phyloP scores from a whole-genome alignment of 2,113 vertebrate species.

The Platichthys flesus region DNA sequence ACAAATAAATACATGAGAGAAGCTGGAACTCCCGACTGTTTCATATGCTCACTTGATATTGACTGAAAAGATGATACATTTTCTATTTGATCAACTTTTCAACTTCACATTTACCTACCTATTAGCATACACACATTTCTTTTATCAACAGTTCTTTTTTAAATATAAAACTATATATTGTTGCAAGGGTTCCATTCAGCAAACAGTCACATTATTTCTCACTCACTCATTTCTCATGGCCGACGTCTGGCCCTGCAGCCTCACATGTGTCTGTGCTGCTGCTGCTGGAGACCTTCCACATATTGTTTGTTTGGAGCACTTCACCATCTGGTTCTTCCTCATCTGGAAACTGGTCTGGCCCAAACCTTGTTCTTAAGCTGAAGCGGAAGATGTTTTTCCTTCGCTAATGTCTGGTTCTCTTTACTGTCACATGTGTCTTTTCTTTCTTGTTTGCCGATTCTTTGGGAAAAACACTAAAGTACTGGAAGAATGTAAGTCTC shows the following conservation, averaged over 20 bases:
- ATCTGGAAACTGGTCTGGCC: neutral
- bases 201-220: too few relatives aligned
- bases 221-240: too few relatives aligned
- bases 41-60: too few relatives aligned
- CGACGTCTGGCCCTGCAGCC: neutral
- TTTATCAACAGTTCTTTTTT: too few relatives aligned
- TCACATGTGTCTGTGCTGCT: neutral
- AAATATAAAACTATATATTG: too few relatives aligned
- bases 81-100: too few relatives aligned
- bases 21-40: too few relatives aligned
- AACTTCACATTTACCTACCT: too few relatives aligned
- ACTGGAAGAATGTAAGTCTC: conserved; percentile 96
- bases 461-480: conserved; percentile 92
- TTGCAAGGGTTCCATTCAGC: too few relatives aligned
- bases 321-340: neutral
- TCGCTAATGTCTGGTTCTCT: neutral
- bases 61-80: too few relatives aligned
- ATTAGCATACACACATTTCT: too few relatives aligned
- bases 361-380: neutral
- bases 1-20: too few relatives aligned
- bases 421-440: conserved; percentile 27
- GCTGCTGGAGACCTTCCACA: neutral
- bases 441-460: conserved; percentile 86
- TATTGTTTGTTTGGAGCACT: neutral
- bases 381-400: neutral